A percentile compares a stretch with the other conserved stretches of the same genome.
phyloP scores from a whole-genome alignment of 2,888 invertebrate species.

The Dascillus cervinus region DNA sequence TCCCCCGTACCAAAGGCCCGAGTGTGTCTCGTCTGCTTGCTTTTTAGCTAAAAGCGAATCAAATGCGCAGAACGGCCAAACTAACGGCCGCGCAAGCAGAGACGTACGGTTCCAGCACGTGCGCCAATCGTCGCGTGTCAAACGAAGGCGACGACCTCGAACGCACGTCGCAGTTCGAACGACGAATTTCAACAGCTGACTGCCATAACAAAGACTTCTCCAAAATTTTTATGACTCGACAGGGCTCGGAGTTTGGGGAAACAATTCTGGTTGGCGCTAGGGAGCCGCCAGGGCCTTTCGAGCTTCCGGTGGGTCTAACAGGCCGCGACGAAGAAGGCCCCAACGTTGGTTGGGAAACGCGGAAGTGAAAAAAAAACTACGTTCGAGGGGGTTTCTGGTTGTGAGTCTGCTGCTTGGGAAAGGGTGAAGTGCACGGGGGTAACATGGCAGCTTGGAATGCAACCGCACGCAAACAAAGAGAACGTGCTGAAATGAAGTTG shows the following conservation, averaged over 20 bases:
- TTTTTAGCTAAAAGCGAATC: slow-evolving; percentile 10
- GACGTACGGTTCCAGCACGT: slow-evolving; percentile 11
- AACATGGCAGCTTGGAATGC: slow-evolving; percentile 32
- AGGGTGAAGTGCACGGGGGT: slow-evolving; percentile 24
- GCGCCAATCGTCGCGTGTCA: slow-evolving; percentile 5
- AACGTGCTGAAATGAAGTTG: slow-evolving; percentile 10
- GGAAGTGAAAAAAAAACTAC: slow-evolving; percentile 12
- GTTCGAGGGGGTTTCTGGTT: too few relatives aligned
- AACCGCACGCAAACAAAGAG: slow-evolving; percentile 30
- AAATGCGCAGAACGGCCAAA: slow-evolving; percentile 17
- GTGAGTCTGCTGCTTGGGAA: background rate
- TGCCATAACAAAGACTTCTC: slow-evolving; percentile 42
- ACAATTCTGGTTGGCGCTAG: too few relatives aligned
- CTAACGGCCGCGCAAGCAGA: slow-evolving; percentile 8
- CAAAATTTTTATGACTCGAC: too few relatives aligned
- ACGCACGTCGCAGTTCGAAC: slow-evolving; percentile 26
- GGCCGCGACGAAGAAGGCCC: slow-evolving; percentile 3
- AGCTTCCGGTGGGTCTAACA: too few relatives aligned
- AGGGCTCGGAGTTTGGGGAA: too few relatives aligned
- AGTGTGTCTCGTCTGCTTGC: slow-evolving; percentile 9
- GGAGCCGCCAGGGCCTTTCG: too few relatives aligned
- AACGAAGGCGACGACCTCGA: slow-evolving; percentile 14
- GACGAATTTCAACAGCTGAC: slow-evolving; percentile 40
- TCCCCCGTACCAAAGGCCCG: slow-evolving; percentile 11
- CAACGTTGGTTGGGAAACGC: slow-evolving; percentile 13